Evolutionary conservation across 1,140 invertebrate species (phyloP).

Genomic region (Apis dorsata): DNA sequence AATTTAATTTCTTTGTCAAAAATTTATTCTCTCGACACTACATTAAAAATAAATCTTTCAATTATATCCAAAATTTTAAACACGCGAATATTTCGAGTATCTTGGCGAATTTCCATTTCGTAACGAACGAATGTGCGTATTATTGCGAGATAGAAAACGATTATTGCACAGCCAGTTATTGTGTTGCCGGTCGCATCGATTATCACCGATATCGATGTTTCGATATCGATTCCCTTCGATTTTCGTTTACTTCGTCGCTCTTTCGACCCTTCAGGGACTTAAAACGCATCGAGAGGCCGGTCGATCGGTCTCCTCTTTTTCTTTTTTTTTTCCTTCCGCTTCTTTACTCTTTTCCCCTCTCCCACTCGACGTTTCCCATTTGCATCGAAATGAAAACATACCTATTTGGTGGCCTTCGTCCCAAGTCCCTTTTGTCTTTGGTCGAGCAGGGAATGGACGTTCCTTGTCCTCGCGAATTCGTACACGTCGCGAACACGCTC

Average conservation of each 20-base stretch:
- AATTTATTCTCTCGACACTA: too few species aligned
- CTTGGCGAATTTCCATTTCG: too few species aligned
- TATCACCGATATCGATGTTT: neutral
- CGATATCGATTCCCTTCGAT: neutral
- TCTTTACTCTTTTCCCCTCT: neutral
- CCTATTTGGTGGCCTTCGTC: slow-evolving; percentile 58
- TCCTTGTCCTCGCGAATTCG: slow-evolving; percentile 66
- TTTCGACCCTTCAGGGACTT: slow-evolving; percentile 26
- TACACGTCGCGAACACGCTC: slow-evolving; percentile 51
- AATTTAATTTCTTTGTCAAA: too few species aligned
- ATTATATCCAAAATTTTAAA: neutral
- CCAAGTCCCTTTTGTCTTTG: slow-evolving; percentile 63
- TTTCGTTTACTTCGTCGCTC: slow-evolving; percentile 1
- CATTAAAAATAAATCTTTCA: too few species aligned
- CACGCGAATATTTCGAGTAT: neutral
- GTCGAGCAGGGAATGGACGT: slow-evolving; percentile 64
- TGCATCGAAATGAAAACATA: slow-evolving; percentile 76
- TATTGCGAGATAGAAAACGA: neutral
- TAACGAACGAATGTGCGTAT: neutral
- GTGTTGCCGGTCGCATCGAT: neutral
- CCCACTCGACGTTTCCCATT: slow-evolving; percentile 57
- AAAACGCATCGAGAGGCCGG: slow-evolving; percentile 39
- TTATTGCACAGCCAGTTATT: slow-evolving; percentile 17
- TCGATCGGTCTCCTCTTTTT: slow-evolving; percentile 28
- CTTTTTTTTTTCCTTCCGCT: neutral